A percentile compares a stretch with the other conserved stretches of the same genome.
phyloP scores from a whole-genome alignment of 2,888 invertebrate genomes.

The Cremastobaeus sp. region DNA sequence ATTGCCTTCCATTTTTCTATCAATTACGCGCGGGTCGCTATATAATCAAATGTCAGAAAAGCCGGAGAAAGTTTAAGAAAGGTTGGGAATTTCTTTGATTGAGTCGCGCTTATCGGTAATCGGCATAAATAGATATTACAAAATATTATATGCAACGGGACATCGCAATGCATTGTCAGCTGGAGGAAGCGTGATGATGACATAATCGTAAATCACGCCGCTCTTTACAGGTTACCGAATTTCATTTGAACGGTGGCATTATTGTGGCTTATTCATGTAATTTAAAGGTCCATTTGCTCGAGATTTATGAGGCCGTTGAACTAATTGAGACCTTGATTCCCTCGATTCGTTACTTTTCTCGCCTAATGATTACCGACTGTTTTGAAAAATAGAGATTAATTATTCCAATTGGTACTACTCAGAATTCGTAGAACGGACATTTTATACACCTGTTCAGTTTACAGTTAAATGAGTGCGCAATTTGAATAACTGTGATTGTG shows the following conservation, averaged over 20 bases:
- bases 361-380: not conserved
- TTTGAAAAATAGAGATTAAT: not conserved
- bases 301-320: conserved; percentile 9
- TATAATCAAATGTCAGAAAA: conserved; percentile 42
- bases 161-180: conserved; percentile 25
- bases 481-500: too few species aligned
- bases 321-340: conserved; percentile 17
- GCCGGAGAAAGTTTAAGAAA: conserved; percentile 42
- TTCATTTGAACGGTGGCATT: conserved; percentile 14
- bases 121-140: conserved; percentile 41
- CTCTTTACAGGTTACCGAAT: conserved; percentile 22
- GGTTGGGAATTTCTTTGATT: conserved; percentile 36
- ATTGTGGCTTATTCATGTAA: conserved; percentile 27
- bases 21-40: conserved; percentile 24
- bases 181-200: conserved; percentile 12
- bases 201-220: conserved; percentile 34
- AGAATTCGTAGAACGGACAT: too few species aligned
- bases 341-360: conserved; percentile 3
- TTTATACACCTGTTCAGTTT: too few species aligned
- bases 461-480: too few species aligned
- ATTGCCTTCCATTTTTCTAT: too few species aligned
- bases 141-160: conserved; percentile 38
- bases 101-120: conserved; percentile 42
- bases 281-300: conserved; percentile 21
- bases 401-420: not conserved